Base-by-base conservation (phyloP, 2,797 vertebrate genomes). In the Meda fulgida region DNA sequence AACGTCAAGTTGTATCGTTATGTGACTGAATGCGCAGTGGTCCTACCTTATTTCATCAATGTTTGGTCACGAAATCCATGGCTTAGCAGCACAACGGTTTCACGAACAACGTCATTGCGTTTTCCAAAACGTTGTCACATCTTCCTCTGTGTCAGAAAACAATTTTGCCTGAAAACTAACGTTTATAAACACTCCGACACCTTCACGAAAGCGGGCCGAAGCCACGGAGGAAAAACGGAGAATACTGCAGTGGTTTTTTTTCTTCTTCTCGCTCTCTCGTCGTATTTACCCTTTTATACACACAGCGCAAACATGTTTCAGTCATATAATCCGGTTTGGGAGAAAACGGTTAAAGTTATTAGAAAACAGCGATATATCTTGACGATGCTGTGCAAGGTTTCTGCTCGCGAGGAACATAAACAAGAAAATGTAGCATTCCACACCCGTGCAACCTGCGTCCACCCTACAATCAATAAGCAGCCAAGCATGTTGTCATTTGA, bases 241-340 rank as follows among this genome's bases (percentile, higher is more conserved):
- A 82, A 84, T 90, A 93, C 96, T 97, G 97, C 97, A 97, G 96
- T 93, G 94, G 2, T 8, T 63, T 92, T 91, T 34, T 89, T 93
- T 89, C n/a, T n/a, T 89, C 19, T 93, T 89, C 1, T 86, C 55
- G 51, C 43, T 26, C 77, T 83, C 72, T 63, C 67, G 76, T n/a
- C 55, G 53, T 53, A 65, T 84, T 48, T 76, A 38, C 26, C 69
- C 36, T 38, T 80, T 65, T 78, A 21, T n/a, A 31, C 29, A 13
- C 70, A 69, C 63, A 65, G 55, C 73, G 21, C 69, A 8, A 46
- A 67, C 55, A 31, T 36, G 43, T 84, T 53, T 21, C 43, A 38
- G 40, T 31, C 70, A 86, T 0, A 36, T 6, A 84, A 65, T 38
- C 51, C 26, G 76, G 60, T 58, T 69, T 19, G 13, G 14, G 13